Conservation (phyloP, 1,140 invertebrate species). For the Bradynema listronoti region DNA sequence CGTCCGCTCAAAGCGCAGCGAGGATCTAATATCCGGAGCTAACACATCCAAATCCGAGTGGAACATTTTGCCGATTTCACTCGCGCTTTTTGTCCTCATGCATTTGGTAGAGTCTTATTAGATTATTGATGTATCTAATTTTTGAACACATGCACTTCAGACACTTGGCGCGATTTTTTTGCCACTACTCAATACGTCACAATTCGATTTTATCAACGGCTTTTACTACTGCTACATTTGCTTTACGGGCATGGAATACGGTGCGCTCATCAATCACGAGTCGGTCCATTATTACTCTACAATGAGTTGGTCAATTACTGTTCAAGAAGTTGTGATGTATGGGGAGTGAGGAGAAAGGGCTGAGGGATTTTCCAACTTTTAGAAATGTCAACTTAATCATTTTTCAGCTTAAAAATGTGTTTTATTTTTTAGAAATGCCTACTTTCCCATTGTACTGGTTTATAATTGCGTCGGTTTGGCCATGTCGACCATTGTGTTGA, state of each 20-base stretch:
- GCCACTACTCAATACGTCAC: slow-evolving; percentile 35
- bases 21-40: no score
- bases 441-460: slow-evolving; percentile 39
- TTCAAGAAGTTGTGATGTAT: no score
- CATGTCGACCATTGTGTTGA: slow-evolving; percentile 40
- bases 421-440: slow-evolving; percentile 27
- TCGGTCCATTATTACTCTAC: no score
- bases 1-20: no score
- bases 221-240: slow-evolving; percentile 41
- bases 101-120: slow-evolving; percentile 26
- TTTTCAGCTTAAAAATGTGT: slow-evolving; percentile 13
- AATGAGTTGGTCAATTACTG: no score
- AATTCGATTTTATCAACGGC: slow-evolving; percentile 42
- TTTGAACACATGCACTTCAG: slow-evolving; percentile 16
- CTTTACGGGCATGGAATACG: slow-evolving; percentile 44
- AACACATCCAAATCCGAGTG: no score
- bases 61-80: slow-evolving; percentile 20
- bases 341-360: no score
- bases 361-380: not conserved
- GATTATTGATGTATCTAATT: not conserved
- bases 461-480: slow-evolving; percentile 39
- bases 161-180: slow-evolving; percentile 33
- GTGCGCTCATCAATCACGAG: slow-evolving; percentile 36
- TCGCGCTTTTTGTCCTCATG: slow-evolving; percentile 29
- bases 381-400: not conserved